phyloP scores from a whole-genome alignment of 2,113 vertebrate species.

The Pollachius pollachius region DNA sequence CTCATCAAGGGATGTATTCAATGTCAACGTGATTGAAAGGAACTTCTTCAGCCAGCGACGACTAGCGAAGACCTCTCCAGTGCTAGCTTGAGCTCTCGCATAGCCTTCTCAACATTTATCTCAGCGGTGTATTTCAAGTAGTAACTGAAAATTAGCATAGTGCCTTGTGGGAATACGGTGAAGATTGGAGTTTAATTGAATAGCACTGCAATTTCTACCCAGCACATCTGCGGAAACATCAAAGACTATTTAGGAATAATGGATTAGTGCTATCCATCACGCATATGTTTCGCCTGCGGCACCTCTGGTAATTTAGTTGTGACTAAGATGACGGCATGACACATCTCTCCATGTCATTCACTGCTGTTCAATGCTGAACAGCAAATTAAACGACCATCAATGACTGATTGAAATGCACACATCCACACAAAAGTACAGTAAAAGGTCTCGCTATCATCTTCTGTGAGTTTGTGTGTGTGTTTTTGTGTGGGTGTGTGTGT shows the following conservation, averaged over 20 bases:
- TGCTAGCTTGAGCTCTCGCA: slow-evolving; percentile 16
- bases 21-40: slow-evolving; percentile 43
- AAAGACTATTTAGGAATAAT: slow-evolving; percentile 63
- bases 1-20: slow-evolving; percentile 35
- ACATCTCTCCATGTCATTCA: slow-evolving; percentile 1
- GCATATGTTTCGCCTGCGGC: slow-evolving; percentile 53
- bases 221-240: slow-evolving; percentile 60
- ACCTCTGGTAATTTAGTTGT: slow-evolving; percentile 61
- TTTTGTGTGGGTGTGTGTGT: slow-evolving; percentile 11
- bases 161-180: slow-evolving; percentile 41
- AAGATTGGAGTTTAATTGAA: slow-evolving; percentile 71
- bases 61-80: background rate
- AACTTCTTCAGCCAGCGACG: slow-evolving; percentile 28
- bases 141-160: slow-evolving; percentile 41
- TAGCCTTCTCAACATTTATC: slow-evolving; percentile 28
- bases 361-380: background rate
- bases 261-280: slow-evolving; percentile 80
- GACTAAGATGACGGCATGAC: slow-evolving; percentile 40
- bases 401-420: background rate
- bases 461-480: background rate
- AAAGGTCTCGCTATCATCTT: background rate
- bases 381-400: background rate
- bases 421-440: background rate
- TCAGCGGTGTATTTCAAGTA: slow-evolving; percentile 29
- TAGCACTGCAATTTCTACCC: slow-evolving; percentile 62